Evolutionary conservation across 2,797 vertebrate species (phyloP).

Genomic region (Lophius americanus): DNA sequence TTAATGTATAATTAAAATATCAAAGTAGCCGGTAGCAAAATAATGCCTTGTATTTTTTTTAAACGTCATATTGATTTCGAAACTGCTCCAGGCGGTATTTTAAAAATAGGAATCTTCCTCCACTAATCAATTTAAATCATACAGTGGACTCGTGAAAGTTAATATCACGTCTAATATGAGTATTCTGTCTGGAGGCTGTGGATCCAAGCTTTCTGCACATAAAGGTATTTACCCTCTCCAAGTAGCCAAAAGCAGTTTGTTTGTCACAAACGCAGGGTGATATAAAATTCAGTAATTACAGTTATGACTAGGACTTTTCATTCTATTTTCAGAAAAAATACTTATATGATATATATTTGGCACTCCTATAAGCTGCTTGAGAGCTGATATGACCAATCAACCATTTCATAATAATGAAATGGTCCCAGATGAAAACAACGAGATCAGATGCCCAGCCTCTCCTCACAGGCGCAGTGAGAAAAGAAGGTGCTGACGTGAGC

Average conservation of each 20-base stretch:
- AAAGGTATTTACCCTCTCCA: conserved; percentile 9
- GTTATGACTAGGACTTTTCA: too few species aligned
- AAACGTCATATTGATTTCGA: conserved; percentile 23
- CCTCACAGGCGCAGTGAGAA: too few species aligned
- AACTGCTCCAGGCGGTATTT: conserved; percentile 25
- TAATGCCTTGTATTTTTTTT: conserved; percentile 20
- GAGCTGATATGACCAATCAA: too few species aligned
- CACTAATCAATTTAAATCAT: conserved; percentile 5
- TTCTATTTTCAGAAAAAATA: too few species aligned
- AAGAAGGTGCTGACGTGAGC: too few species aligned
- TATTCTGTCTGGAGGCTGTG: background rate
- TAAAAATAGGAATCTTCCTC: conserved; percentile 28
- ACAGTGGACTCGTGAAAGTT: background rate
- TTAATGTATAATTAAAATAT: conserved; percentile 23
- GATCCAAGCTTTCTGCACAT: background rate
- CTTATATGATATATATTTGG: too few species aligned
- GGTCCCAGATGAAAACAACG: too few species aligned
- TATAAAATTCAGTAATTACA: too few species aligned
- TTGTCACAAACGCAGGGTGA: background rate
- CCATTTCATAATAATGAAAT: too few species aligned
- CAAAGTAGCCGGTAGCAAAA: conserved; percentile 25
- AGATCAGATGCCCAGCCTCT: too few species aligned
- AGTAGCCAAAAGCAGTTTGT: background rate
- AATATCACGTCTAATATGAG: too few species aligned
- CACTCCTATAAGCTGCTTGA: too few species aligned